Conservation (phyloP, 2,797 vertebrate genomes). For the Sebastes taczanowskii region DNA sequence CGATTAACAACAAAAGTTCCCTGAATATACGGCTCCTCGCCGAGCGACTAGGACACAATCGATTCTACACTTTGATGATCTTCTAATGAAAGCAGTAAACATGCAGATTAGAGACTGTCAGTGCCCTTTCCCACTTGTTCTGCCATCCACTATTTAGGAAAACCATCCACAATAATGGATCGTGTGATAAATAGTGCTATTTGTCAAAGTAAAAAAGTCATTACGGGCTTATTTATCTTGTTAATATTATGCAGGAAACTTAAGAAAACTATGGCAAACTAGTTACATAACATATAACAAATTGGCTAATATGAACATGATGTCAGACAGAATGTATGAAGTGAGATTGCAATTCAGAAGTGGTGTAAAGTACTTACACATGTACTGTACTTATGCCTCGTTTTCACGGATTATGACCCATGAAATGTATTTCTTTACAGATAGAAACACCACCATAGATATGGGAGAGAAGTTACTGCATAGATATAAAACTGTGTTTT, state of each 20-base stretch:
- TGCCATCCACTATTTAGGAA: conserved; percentile 33
- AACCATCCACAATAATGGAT: conserved; percentile 28
- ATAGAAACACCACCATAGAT: too few species aligned
- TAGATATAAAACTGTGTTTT: too few species aligned
- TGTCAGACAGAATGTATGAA: not conserved
- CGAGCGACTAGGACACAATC: conserved; percentile 41
- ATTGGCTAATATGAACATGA: too few species aligned
- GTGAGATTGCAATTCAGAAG: too few species aligned
- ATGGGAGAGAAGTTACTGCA: too few species aligned
- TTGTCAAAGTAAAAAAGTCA: conserved; percentile 4
- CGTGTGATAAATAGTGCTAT: conserved; percentile 8
- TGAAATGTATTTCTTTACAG: too few species aligned
- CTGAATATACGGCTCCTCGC: conserved; percentile 39
- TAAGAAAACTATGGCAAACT: not conserved
- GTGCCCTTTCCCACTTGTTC: conserved; percentile 46
- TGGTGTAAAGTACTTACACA: too few species aligned
- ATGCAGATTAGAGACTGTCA: conserved; percentile 69
- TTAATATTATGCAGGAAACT: not conserved
- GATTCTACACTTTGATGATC: conserved; percentile 70
- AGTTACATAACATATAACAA: not conserved
- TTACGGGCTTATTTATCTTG: not conserved
- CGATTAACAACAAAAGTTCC: conserved; percentile 44
- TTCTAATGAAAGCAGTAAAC: conserved; percentile 75
- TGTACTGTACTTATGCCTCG: not conserved
- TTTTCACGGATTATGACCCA: too few species aligned